Percentiles rank a stretch among this genome's conserved stretches.
Evolutionary conservation across 2,113 vertebrate species (phyloP).

Genomic region (Acanthisitta chloris): DNA sequence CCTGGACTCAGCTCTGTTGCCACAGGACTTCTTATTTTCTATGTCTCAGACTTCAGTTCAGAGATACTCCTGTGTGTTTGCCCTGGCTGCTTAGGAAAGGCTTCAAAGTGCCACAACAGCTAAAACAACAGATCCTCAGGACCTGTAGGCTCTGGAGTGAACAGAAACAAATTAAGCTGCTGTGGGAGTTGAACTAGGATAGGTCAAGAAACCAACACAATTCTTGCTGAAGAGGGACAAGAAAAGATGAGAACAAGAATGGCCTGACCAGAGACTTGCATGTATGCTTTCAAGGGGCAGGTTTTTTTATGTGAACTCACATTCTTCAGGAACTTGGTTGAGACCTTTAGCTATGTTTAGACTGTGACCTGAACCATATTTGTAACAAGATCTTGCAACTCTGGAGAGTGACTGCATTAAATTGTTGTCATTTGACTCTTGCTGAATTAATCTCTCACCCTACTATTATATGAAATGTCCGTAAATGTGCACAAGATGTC

Average conservation of each 20-base stretch:
- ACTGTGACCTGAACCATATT: not conserved
- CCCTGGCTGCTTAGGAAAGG: not conserved
- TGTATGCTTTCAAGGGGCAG: not conserved
- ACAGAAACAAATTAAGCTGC: not conserved
- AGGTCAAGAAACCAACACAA: not conserved
- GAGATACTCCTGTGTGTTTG: not conserved
- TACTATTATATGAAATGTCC: not conserved
- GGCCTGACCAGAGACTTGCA: not conserved
- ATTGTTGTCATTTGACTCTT: not conserved
- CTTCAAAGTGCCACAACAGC: not conserved
- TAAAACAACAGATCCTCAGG: not conserved
- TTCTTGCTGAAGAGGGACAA: not conserved
- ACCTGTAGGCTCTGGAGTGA: not conserved
- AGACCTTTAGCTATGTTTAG: conserved; percentile 12
- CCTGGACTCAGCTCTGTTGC: not conserved
- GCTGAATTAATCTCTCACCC: not conserved
- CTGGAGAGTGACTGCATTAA: not conserved
- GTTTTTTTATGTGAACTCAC: not conserved
- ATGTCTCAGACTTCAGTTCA: not conserved
- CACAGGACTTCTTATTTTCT: not conserved
- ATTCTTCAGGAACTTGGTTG: conserved; percentile 12
- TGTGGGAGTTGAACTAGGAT: not conserved
- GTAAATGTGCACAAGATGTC: not conserved
- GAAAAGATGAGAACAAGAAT: not conserved
- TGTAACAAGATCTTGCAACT: not conserved